Evolutionary conservation across 2,113 vertebrate genomes (phyloP), one percentile per base, ranked within the genome.

Genomic region (Sphyrna mokarran): DNA sequence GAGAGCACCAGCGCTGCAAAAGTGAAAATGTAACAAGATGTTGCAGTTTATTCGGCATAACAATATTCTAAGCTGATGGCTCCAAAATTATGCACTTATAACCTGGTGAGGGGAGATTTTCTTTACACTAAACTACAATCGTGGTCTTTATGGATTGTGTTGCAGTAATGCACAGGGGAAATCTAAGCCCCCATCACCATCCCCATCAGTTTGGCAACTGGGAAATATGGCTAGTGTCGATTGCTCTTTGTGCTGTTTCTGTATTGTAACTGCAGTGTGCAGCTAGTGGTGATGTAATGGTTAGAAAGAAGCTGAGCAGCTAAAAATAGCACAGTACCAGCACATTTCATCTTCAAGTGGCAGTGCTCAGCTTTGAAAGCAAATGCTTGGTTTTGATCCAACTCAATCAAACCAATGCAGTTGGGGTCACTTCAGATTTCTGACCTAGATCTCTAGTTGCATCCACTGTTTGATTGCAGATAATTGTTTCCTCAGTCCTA

Each of bases 261-360:
- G 89, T 72, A 54, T 72, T 94, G 40, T 72, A 43, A 72, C 94
- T 95, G 94, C 94, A 95, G 94, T 95, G 40, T 95, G 69, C 69
- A 72, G 94, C 94, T 95, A 95, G 37, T 72, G 68, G 94, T 95
- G 94, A 95, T 95, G 94, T 72, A 95, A 95, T 72, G 69, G 29
- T 33, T 43, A 72, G 26, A 68, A 95, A 95, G 94, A 48, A 94
- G 68, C 94, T 95, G 94, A 72, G 69, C 23, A 33, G 68, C 94
- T 95, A 95, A 95, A 95, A 95, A 95, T 95, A 95, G 69, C 37
- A 72, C 68, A 95, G 43, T 54, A 43, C 40, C 68, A 54, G 43
- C 40, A 43, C 69, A 54, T 72, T 95, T 72, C 94, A 95, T 72
- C 94, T 72, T 95, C 68, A 95, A 76, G 68, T 95, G 94, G 37